A percentile compares a stretch with the other conserved stretches of the same genome.
phyloP scores from a whole-genome alignment of 1,140 invertebrate species.

The Bombyx mandarina region DNA sequence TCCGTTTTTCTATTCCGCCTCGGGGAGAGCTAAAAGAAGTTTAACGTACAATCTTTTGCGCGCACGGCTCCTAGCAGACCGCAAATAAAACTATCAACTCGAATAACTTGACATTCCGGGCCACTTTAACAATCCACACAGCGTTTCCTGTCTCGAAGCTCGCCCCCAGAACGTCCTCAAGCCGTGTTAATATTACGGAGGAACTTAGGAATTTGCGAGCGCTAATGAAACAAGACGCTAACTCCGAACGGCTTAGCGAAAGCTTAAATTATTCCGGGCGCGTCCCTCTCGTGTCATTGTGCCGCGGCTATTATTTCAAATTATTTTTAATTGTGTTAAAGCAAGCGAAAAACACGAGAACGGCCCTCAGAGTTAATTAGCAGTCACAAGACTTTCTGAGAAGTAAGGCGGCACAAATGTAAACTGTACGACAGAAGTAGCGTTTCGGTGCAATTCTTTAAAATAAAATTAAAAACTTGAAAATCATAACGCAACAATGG shows the following conservation, averaged over 20 bases:
- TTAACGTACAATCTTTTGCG: conserved; percentile 18
- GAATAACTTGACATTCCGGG: conserved; percentile 22
- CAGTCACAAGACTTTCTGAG: conserved; percentile 21
- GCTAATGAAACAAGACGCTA: conserved; percentile 66
- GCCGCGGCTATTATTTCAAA: conserved; percentile 58
- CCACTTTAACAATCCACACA: conserved; percentile 2
- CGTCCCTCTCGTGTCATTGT: conserved; percentile 40
- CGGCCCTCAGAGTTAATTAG: conserved; percentile 52
- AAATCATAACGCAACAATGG: conserved; percentile 61
- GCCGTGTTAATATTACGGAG: conserved; percentile 46
- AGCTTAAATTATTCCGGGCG: conserved; percentile 56
- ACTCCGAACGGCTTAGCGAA: conserved; percentile 33
- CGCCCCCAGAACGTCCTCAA: conserved; percentile 14
- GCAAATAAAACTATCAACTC: conserved; percentile 38
- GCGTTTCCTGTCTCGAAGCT: too few species aligned
- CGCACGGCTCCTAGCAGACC: conserved; percentile 7
- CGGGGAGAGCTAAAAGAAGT: conserved; percentile 39
- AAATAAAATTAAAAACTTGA: conserved; percentile 25
- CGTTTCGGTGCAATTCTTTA: too few species aligned
- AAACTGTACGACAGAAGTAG: conserved; percentile 27
- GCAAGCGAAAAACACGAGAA: conserved; percentile 57
- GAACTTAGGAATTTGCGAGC: conserved; percentile 25
- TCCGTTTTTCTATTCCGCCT: conserved; percentile 45
- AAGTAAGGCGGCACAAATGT: conserved; percentile 25
- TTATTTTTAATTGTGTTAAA: conserved; percentile 68